Conservation (phyloP, 2,888 invertebrate genomes). For the Heliconius ismenius region DNA sequence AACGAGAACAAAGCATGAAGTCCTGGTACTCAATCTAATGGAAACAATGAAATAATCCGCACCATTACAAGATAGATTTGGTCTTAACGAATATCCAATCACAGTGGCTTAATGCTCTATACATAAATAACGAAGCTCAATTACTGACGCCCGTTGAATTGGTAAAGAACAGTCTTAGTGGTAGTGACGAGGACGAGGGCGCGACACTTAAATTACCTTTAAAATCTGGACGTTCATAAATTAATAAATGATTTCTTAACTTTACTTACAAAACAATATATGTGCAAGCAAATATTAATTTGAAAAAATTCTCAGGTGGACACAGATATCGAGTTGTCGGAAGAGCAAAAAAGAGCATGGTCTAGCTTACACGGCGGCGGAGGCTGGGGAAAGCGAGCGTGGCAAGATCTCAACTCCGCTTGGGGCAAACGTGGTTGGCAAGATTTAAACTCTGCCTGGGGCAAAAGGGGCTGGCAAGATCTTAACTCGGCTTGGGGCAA, state of each 20-base stretch:
- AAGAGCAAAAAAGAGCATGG: conserved; percentile 84
- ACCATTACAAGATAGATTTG: conserved; percentile 25
- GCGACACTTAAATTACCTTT: not conserved
- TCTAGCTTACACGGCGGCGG: conserved; percentile 81
- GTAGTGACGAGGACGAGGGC: not conserved
- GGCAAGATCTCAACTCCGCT: conserved; percentile 78
- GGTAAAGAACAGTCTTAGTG: not conserved
- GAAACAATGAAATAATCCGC: conserved; percentile 31
- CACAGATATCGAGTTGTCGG: conserved; percentile 74
- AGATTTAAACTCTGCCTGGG: conserved; percentile 76
- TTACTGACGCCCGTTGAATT: conserved; percentile 17
- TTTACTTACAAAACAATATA: not conserved
- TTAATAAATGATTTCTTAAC: not conserved
- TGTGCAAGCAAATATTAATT: not conserved
- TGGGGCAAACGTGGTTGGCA: conserved; percentile 82
- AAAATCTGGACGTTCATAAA: not conserved
- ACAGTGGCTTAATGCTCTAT: conserved; percentile 35
- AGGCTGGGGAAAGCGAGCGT: conserved; percentile 82
- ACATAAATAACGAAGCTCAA: conserved; percentile 33
- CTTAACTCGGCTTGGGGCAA: conserved; percentile 81
- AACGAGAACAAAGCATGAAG: conserved; percentile 30
- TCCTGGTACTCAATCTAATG: conserved; percentile 30
- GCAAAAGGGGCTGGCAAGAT: conserved; percentile 83
- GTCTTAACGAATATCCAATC: conserved; percentile 33
- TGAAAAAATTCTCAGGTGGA: conserved; percentile 58